Evolutionary conservation across 2,888 invertebrate genomes (phyloP), one percentile per base, ranked within the genome.

Genomic region (Phorcus lineatus): DNA sequence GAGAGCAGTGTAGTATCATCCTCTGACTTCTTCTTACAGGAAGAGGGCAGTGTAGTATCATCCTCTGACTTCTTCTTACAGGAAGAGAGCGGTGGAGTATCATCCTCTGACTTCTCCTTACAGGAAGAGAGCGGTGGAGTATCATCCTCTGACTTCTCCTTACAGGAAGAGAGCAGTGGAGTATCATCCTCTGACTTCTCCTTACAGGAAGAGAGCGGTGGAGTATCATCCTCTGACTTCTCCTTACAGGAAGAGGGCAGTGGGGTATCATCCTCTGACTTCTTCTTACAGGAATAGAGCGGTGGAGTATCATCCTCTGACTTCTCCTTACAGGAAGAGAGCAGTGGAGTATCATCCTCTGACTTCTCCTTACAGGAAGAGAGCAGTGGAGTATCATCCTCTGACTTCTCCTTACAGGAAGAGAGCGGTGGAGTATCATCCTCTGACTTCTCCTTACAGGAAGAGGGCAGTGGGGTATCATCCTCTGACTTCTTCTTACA

Each of bases 141-240:
- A 28, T 17, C 17, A 67, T 16, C 17, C 36, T 52, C 17, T 62
- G 19, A 16, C 74, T 7, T 36, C 7, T 17, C 77, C 19, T 82
- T 83, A 3, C 79, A 91, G 91, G 75, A 91, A 91, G 82, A 80
- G 89, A 79, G 90, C 90, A 13, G 88, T 87, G 36, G 91, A 91
- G 67, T 36, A 28, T 17, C 17, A 67, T 16, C 17, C 36, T 52
- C 17, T 62, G 19, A 16, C 74, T 7, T 36, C 7, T 17, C 77
- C 19, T 82, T 83, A 3, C 79, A 91, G 91, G 75, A 91, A 91
- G 82, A 80, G 89, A 79, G 90, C 90, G 13, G 88, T 87, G 36
- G 91, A 91, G 67, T 36, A 28, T 17, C 17, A 67, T 16, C 17
- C 36, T 52, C 17, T 62, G 19, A 16, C 74, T 7, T 36, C 7